Evolutionary conservation across 2,113 vertebrate species (phyloP).

Genomic region (Marmota flaviventris): DNA sequence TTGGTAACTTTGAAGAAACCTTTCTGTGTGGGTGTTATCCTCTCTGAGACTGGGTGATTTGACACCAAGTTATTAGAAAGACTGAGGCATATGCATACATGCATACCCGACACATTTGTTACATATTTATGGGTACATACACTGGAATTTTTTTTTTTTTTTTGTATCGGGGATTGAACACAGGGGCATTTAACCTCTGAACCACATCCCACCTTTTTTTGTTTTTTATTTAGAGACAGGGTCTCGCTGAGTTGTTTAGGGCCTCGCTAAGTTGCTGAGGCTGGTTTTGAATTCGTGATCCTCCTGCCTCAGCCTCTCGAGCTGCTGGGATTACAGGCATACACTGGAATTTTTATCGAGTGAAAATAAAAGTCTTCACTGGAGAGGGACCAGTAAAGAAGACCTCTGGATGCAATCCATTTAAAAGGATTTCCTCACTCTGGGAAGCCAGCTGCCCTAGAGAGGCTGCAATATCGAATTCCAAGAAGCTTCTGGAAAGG

Average conservation of each 20-base stretch:
- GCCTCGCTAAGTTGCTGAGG: no score
- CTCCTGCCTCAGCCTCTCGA: no score
- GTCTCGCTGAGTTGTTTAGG: no score
- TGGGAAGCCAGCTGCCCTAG: background rate
- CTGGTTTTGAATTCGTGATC: no score
- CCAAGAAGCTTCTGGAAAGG: slow-evolving; percentile 63
- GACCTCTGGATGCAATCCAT: background rate
- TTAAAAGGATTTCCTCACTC: slow-evolving; percentile 17
- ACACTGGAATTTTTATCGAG: background rate
- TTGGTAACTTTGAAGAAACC: background rate
- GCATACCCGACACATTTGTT: background rate
- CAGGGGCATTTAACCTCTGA: no score
- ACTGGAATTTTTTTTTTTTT: background rate
- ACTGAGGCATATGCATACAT: background rate
- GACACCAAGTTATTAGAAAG: background rate
- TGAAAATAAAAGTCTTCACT: background rate
- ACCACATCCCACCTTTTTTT: no score
- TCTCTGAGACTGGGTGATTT: background rate
- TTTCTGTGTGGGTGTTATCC: background rate
- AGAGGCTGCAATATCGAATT: slow-evolving; percentile 17
- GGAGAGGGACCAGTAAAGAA: background rate
- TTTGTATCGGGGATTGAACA: no score
- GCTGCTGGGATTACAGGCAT: no score
- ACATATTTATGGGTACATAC: background rate
- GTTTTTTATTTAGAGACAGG: no score